Evolutionary conservation across 2,113 vertebrate species (phyloP), one percentile per base, ranked within the genome.

Genomic region (Percina caprodes): DNA sequence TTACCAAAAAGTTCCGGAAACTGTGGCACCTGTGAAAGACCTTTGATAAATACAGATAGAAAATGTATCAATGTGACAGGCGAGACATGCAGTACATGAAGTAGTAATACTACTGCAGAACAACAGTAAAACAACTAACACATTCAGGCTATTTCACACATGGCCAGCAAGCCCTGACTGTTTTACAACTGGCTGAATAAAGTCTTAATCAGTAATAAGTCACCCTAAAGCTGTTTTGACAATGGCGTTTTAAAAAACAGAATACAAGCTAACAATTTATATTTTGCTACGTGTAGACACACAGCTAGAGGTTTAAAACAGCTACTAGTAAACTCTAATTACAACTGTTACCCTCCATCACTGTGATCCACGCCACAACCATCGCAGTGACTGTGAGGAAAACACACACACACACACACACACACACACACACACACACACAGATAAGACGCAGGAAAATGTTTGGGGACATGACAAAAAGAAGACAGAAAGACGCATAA

Each of bases 341-440:
- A 77, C 68, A 81, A 76, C 82, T 0, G 65, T 94, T 94, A 95
- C 92, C 93, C 93, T 95, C 92, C 90, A 94, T 93, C 87, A 94
- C 92, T 56, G 93, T 94, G 82, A 95, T 94, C 94, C 93, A 94
- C 1, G 93, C 91, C 82, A 94, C 85, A 63, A 94, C 92, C 93
- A 94, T 94, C 1, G 86, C 87, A 12, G 93, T 93, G 67, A 94
- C 94, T 94, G 92, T 80, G 84, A 85, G 83, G 77, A 68, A 80
- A 67, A 58, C 54, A 55, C 51, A 61, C 56, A 80, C 56, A 87
- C 58, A 79, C 30, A 63, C 30, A 61, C 58, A 30, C 60, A 74
- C 46, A 86, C 55, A 77, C 46, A 55, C 51, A 52, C 30, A 58
- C 68, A 77, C 58, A 86, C 49, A 77, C 45, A 55, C 30, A 4